phyloP scores from a whole-genome alignment of 2,888 invertebrate species.

The Cephalotes varians region DNA sequence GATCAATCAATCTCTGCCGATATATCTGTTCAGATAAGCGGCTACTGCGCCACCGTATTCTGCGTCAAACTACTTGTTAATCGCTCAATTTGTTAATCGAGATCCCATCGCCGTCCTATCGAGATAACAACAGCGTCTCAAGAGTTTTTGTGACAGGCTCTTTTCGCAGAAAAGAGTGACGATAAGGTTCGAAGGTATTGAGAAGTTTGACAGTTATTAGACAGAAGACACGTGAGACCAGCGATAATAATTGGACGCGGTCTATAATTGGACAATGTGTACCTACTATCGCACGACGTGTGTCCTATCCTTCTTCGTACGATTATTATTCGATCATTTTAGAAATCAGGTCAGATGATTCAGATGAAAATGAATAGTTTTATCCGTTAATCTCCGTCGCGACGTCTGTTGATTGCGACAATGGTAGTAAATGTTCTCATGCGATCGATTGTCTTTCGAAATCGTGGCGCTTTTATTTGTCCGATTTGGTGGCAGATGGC shows the following conservation, averaged over 20 bases:
- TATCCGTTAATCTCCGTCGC: slow-evolving; percentile 6
- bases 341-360: slow-evolving; percentile 35
- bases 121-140: neutral
- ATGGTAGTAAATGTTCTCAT: slow-evolving; percentile 6
- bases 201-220: neutral
- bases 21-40: neutral
- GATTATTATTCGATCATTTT: slow-evolving; percentile 23
- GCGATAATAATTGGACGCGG: slow-evolving; percentile 46
- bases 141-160: neutral
- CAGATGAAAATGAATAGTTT: neutral
- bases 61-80: neutral
- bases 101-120: neutral
- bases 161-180: slow-evolving; percentile 11
- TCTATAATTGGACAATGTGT: slow-evolving; percentile 29
- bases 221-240: slow-evolving; percentile 7
- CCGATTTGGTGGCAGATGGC: slow-evolving; percentile 53
- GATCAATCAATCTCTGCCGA: neutral
- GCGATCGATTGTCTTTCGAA: slow-evolving; percentile 57
- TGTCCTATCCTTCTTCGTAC: neutral
- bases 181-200: neutral
- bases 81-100: slow-evolving; percentile 8
- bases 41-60: neutral
- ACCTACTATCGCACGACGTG: slow-evolving; percentile 1
- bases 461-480: slow-evolving; percentile 37
- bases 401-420: slow-evolving; percentile 3